Percentiles rank a stretch among this genome's conserved stretches.
phyloP scores from a whole-genome alignment of 2,888 invertebrate species.

The Anarsia innoxiella region DNA sequence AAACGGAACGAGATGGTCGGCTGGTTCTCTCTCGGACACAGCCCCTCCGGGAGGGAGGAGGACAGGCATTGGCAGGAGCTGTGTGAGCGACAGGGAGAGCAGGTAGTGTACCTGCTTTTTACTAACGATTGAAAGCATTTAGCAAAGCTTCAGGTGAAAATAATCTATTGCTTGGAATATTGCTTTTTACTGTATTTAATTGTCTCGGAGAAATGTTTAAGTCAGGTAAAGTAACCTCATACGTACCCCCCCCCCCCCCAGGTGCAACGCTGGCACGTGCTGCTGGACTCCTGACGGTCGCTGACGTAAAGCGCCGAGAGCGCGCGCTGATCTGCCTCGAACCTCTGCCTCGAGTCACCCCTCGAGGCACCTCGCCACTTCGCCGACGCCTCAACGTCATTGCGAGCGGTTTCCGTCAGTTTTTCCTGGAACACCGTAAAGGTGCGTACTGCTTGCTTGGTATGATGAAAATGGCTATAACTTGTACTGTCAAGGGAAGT shows the following conservation, averaged over 20 bases:
- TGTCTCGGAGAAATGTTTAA: no score
- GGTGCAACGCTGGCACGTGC: conserved; percentile 94
- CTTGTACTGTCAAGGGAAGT: no score
- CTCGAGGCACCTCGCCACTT: neutral
- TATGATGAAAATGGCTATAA: no score
- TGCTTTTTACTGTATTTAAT: no score
- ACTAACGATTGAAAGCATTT: no score
- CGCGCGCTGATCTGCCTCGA: conserved; percentile 31
- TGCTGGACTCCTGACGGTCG: conserved; percentile 83
- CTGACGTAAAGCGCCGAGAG: conserved; percentile 43
- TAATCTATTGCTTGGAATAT: no score
- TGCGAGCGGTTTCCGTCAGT: neutral
- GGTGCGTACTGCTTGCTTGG: no score
- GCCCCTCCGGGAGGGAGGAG: conserved; percentile 94
- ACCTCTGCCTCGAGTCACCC: no score
- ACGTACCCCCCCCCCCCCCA: no score
- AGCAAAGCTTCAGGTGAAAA: no score
- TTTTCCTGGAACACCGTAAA: neutral
- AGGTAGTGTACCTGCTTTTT: no score
- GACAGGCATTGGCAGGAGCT: conserved; percentile 95
- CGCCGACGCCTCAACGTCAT: neutral
- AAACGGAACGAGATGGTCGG: conserved; percentile 98
- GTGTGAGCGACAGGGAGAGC: conserved; percentile 90
- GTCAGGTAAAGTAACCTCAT: no score
- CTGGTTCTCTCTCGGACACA: conserved; percentile 95